Percentiles rank a stretch among this genome's conserved stretches.
Evolutionary conservation across 2,113 vertebrate genomes (phyloP).

Genomic region (Macquaria australasica): DNA sequence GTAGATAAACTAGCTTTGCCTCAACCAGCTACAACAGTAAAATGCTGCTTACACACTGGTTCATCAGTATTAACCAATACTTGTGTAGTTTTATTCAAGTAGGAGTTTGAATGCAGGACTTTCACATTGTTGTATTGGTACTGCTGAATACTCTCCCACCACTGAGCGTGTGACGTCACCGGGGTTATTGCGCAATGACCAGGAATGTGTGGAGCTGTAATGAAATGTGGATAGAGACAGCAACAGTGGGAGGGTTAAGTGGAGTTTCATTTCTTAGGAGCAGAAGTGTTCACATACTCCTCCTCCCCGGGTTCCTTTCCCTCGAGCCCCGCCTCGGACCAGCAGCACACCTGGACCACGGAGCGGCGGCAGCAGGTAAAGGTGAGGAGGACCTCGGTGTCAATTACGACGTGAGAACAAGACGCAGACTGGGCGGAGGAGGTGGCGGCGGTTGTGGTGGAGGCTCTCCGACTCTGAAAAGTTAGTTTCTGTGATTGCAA

Average conservation of each 20-base stretch:
- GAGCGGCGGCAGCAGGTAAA: slow-evolving; percentile 43
- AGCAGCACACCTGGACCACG: slow-evolving; percentile 61
- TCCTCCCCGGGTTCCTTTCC: too few relatives aligned
- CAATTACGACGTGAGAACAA: background rate
- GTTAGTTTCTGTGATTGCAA: slow-evolving; percentile 30
- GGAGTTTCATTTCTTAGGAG: background rate
- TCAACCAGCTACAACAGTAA: too few relatives aligned
- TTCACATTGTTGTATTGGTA: too few relatives aligned
- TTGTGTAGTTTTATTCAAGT: too few relatives aligned
- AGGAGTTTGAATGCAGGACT: too few relatives aligned
- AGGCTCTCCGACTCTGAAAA: background rate
- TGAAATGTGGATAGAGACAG: background rate
- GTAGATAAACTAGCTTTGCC: too few relatives aligned
- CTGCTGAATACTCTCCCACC: background rate
- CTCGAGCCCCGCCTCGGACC: slow-evolving; percentile 30
- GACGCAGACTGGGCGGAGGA: background rate
- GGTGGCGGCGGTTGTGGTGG: background rate
- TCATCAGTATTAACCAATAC: background rate
- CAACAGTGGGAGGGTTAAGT: background rate
- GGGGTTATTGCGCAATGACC: slow-evolving; percentile 41
- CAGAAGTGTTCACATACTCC: background rate
- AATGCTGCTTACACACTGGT: too few relatives aligned
- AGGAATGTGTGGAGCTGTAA: slow-evolving; percentile 39
- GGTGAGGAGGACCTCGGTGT: background rate
- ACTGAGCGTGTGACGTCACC: slow-evolving; percentile 19